Evolutionary conservation across 37 sponge, comb jelly and placozoan genomes (phyloP), one percentile per base, ranked within the genome.

Genomic region (Diacarnus erythraeanus): DNA sequence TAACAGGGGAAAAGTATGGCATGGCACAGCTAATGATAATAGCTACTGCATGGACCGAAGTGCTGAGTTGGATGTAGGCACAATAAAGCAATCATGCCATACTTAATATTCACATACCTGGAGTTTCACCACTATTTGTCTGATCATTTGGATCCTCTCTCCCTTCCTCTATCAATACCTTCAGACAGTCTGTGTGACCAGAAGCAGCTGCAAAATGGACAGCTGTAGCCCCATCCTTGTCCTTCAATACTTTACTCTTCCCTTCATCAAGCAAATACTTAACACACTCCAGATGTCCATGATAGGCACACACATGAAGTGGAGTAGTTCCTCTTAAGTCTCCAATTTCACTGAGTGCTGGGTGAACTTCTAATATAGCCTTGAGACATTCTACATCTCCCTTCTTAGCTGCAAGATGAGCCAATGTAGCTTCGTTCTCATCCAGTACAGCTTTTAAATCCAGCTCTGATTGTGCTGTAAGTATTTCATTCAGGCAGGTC

Each of bases 41-140:
- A n/a, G n/a, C n/a, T n/a, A n/a, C n/a, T n/a, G n/a, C n/a, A n/a
- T n/a, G n/a, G n/a, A n/a, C n/a, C n/a, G n/a, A n/a, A n/a, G n/a
- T n/a, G n/a, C n/a, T n/a, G n/a, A n/a, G n/a, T 21, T 54, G 12
- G 57, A 54, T 54, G 57, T 54, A 54, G 57, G 57, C 57, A 18
- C 18, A 54, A 54, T n/a, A n/a, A n/a, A 54, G 18, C 57, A 12
- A 54, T 54, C 18, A 21, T 18, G 12, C 12, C 57, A 54, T 21
- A 12, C 57, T 12, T 54, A 21, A 54, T 54, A 54, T 6, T 8
- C 20, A 23, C 12, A 20, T 59, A 94, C 94, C 88, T 84, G 96
- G 90, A 60, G 96, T 95, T 56, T 89, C 93, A 57, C 96, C 96
- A 67, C 89, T 86, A 33, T 70, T 42, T 39, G 90, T 95, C 37